Evolutionary conservation across 2,797 vertebrate species (phyloP), one percentile per base, ranked within the genome.

Genomic region (Oreochromis mossambicus): DNA sequence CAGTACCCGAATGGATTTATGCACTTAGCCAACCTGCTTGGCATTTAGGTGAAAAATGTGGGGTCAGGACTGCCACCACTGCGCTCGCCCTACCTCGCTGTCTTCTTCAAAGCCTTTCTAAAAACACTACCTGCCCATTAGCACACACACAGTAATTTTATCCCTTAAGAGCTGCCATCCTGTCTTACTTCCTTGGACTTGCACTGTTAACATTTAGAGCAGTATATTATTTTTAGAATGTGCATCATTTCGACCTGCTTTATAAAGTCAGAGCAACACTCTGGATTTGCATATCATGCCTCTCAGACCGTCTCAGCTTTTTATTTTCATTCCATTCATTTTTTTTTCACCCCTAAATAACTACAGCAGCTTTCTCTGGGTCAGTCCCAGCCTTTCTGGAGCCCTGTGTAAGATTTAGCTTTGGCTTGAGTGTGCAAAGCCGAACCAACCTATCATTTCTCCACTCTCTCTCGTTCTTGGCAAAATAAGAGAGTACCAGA

Each of bases 11-110:
- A 48, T 52, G n/a, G 26, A 66, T 78, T 88, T 84, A 77, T 79
- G 81, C 63, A 82, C 36, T 50, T 32, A 32, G 13, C 9, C 7
- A 26, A 79, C 70, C 84, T 75, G 21, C 80, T 80, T 80, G 79
- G 83, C 75, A 51, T 90, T 83, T 36, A 76, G 81, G 80, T 86
- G 83, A 87, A 83, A 86, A 80, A 86, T 81, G 73, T 80, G 78
- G 80, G 52, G 54, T 21, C 80, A 77, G 38, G 24, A 54, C 41
- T 73, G 50, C 13, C 41, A 24, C 24, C 41, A 46, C 26, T 32
- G 11, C 8, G n/a, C 55, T 87, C 21, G 17, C 41, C 61, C 26
- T n/a, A 0, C 55, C 78, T 82, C 79, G 78, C 36, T 11, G 63
- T 84, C 48, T 86, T 36, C n/a, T 63, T 86, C 38, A 81, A 58